Evolutionary conservation across 2,113 vertebrate species (phyloP).

Genomic region (Xiphophorus hellerii): DNA sequence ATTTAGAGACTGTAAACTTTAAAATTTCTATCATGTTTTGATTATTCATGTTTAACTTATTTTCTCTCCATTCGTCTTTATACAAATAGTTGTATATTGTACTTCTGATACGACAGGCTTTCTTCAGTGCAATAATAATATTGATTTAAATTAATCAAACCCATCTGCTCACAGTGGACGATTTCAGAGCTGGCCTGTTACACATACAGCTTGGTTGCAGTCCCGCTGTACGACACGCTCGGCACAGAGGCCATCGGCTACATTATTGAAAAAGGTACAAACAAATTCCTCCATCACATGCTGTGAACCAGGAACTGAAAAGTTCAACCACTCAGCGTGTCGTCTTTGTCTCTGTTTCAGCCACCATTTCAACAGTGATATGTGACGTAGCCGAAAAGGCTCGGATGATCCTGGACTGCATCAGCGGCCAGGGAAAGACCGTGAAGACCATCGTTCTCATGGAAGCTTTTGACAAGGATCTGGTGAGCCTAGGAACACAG

Average conservation of each 20-base stretch:
- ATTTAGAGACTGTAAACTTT: no score
- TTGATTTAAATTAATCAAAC: constrained; percentile 3
- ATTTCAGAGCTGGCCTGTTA: constrained; percentile 93
- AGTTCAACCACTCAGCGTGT: not conserved
- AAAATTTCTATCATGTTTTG: no score
- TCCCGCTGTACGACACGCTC: constrained; percentile 96
- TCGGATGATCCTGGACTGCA: constrained; percentile 81
- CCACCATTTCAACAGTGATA: constrained; percentile 87
- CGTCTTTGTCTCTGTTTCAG: constrained; percentile 67
- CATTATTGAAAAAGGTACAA: constrained; percentile 90
- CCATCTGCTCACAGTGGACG: constrained; percentile 84
- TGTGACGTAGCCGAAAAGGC: constrained; percentile 91
- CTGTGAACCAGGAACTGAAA: no score
- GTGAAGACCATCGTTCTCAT: constrained; percentile 89
- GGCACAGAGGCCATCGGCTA: constrained; percentile 89
- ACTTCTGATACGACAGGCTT: not conserved
- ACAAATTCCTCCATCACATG: not conserved
- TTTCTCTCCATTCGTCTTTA: no score
- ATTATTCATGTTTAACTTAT: no score
- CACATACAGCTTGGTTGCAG: constrained; percentile 89
- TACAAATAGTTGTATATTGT: no score
- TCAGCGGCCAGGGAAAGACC: constrained; percentile 77
- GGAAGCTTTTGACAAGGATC: constrained; percentile 83
- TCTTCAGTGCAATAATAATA: not conserved
- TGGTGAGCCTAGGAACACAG: constrained; percentile 82